Evolutionary conservation across 2,888 invertebrate genomes (phyloP), one percentile per base, ranked within the genome.

Genomic region (Plusia festucae): DNA sequence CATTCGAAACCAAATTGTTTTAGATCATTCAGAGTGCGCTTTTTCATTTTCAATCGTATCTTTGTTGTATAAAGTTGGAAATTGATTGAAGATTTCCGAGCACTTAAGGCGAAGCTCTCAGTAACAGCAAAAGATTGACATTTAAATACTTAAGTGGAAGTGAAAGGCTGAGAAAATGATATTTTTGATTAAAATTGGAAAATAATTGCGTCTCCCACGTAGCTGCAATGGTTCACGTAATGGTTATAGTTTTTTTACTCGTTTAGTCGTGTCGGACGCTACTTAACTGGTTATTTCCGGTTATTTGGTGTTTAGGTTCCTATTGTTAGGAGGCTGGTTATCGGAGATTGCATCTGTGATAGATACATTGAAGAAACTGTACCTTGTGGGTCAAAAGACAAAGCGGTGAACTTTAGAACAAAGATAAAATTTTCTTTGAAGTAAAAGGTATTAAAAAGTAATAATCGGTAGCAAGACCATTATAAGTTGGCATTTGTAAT

Each of bases 101-200:
- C 58, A 82, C 76, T 91, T 90, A 90, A 92, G 88, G 89, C 85
- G 82, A 85, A 84, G 89, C 74, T 83, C 78, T 77, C 71, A 66
- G 81, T 81, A 82, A 86, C 82, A 86, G 84, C 81, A 81, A 85
- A 86, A 94, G 94, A 95, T 94, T 94, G 94, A 95, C 94, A 95
- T 95, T 94, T 95, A 94, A 95, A 94, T 94, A 89, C 88, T 92
- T 93, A 93, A 93, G 92, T 93, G 93, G 94, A 94, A 93, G 94
- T 92, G 94, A 95, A 94, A 94, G 92, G 91, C 88, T 88, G 88
- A 88, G 89, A 90, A 90, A 90, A 90, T 88, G 90, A 91, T 93
- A 93, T 94, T 94, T 94, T 94, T 93, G 93, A 95, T 94, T 94
- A 94, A 94, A 95, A 95, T 94, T 94, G 93, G 91, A 94, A 93